Evolutionary conservation across 2,888 invertebrate species (phyloP).

Genomic region (Megalurothrips usitatus): DNA sequence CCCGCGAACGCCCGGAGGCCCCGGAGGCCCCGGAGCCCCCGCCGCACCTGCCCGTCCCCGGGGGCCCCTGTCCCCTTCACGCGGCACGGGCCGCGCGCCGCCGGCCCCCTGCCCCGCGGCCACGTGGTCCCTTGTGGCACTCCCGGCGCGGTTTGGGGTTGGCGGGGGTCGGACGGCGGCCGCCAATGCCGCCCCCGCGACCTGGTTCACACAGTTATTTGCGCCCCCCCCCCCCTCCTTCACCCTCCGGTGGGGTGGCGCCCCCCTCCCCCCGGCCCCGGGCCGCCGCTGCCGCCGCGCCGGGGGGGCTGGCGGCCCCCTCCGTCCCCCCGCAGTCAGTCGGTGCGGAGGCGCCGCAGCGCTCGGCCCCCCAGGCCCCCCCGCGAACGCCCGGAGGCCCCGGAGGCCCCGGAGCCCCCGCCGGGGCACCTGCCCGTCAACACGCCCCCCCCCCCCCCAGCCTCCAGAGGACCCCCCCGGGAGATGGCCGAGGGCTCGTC

Average conservation of each 20-base stretch:
- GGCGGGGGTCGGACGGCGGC: too few species aligned
- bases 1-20: constrained; percentile 28
- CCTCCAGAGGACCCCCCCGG: too few species aligned
- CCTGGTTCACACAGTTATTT: constrained; percentile 38
- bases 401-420: constrained; percentile 31
- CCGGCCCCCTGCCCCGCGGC: too few species aligned
- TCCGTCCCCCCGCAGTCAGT: background rate
- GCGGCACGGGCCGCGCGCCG: too few species aligned
- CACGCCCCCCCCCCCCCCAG: too few species aligned
- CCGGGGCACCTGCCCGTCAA: constrained; percentile 33
- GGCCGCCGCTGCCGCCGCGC: constrained; percentile 4
- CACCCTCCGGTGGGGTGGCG: constrained; percentile 30
- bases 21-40: constrained; percentile 38
- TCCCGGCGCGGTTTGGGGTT: too few species aligned
- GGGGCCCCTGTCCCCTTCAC: too few species aligned
- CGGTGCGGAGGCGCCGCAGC: constrained; percentile 10
- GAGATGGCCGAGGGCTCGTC: too few species aligned
- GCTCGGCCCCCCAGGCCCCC: constrained; percentile 20
- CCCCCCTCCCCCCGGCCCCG: background rate
- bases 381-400: constrained; percentile 28
- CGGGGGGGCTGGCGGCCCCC: constrained; percentile 31
- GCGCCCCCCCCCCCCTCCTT: constrained; percentile 33
- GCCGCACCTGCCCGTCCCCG: constrained; percentile 34
- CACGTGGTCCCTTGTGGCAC: too few species aligned
- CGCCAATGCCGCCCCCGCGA: constrained; percentile 36